phyloP scores from a whole-genome alignment of 2,888 invertebrate species.

The Craniophora ligustri region DNA sequence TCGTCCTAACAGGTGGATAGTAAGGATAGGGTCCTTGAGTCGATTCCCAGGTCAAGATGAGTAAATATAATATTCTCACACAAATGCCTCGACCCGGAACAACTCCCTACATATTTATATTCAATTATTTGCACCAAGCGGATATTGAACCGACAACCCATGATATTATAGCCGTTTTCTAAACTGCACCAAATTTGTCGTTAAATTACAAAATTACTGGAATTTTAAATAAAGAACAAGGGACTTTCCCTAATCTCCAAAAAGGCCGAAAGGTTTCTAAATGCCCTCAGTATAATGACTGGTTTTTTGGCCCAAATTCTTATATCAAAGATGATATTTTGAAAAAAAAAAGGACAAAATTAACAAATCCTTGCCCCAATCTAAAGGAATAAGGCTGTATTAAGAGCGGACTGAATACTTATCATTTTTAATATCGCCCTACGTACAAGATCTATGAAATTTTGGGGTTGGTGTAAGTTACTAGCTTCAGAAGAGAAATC shows the following conservation, averaged over 20 bases:
- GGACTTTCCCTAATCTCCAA: conserved; percentile 14
- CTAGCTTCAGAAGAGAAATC: no score
- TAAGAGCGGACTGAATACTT: conserved; percentile 61
- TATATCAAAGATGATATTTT: conserved; percentile 47
- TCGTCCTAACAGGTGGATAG: no score
- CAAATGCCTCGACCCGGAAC: no score
- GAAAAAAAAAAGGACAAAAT: conserved; percentile 29
- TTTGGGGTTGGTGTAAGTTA: conserved; percentile 38
- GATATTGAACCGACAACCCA: no score
- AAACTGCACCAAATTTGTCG: no score
- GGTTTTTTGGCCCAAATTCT: conserved; percentile 38
- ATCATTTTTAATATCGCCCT: conserved; percentile 67
- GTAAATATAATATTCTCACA: no score
- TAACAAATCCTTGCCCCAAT: conserved; percentile 58
- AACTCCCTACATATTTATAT: no score
- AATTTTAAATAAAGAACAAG: conserved; percentile 42
- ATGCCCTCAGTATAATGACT: conserved; percentile 36
- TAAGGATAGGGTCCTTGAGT: no score
- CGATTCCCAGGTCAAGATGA: no score
- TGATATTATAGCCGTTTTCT: no score
- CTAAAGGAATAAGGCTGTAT: conserved; percentile 61
- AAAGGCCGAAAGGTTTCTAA: conserved; percentile 32
- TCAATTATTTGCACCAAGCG: no score
- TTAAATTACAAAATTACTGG: conserved; percentile 31
- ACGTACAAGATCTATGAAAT: conserved; percentile 50